Conservation (phyloP, 2,888 invertebrate genomes). For the Synergus laeviventris region DNA sequence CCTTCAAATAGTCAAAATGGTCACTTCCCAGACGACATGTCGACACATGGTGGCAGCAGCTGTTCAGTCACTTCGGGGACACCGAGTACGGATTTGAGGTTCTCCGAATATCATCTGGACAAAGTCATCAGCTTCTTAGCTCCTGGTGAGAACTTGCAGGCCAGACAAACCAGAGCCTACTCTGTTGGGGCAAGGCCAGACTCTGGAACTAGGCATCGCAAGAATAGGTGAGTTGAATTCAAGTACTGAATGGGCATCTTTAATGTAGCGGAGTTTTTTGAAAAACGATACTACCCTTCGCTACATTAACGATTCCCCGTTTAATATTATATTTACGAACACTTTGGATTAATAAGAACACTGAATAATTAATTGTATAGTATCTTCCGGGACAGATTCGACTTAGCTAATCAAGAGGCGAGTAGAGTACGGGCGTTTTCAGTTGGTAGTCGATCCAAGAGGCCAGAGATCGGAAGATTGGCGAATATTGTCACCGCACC, state of each 20-base stretch:
- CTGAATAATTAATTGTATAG: conserved; percentile 47
- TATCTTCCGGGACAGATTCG: conserved; percentile 66
- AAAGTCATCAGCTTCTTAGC: conserved; percentile 87
- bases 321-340: neutral
- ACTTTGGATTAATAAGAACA: neutral
- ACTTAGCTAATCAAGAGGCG: conserved; percentile 75
- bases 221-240: conserved; percentile 69
- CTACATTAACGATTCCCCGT: neutral
- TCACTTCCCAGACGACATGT: conserved; percentile 76
- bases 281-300: neutral
- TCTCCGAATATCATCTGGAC: conserved; percentile 88
- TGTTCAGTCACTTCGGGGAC: conserved; percentile 88
- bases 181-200: conserved; percentile 91
- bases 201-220: conserved; percentile 78
- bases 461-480: conserved; percentile 71
- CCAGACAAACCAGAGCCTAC: conserved; percentile 86
- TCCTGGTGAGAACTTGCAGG: conserved; percentile 81
- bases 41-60: conserved; percentile 81
- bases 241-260: neutral
- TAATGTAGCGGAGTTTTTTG: neutral
- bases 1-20: conserved; percentile 71
- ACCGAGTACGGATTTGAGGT: conserved; percentile 87
- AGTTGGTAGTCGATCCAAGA: conserved; percentile 84
- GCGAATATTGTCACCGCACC: conserved; percentile 67
- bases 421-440: conserved; percentile 86